These are phyloP conservation scores for Ranitomeya variabilis DNA, from an alignment of 2,113 vertebrate species.

Conservation along the genomic window DNA sequence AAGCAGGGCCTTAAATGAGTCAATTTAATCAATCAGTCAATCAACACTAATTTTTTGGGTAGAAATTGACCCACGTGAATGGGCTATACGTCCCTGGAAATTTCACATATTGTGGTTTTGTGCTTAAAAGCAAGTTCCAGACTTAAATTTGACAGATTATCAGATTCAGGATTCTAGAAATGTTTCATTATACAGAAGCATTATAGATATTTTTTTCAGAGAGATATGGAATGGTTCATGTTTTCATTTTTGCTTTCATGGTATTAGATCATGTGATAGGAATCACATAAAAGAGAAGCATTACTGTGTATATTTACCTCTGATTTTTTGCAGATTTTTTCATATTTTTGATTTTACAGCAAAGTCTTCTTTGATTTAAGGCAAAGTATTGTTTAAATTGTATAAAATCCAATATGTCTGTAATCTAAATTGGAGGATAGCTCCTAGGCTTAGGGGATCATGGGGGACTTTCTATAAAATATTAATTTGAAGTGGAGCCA, in stretches of 20 bases:
- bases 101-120: no score
- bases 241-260: no score
- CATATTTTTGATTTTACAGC: not conserved
- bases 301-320: not conserved
- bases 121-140: no score
- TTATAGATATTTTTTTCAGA: not conserved
- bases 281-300: not conserved
- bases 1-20: no score
- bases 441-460: not conserved
- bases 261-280: not conserved
- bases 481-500: slow-evolving; percentile 10
- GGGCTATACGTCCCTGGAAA: no score
- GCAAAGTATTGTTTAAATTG: not conserved
- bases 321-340: not conserved
- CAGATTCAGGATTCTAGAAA: no score
- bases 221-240: not conserved
- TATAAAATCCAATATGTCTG: not conserved
- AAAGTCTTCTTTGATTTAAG: not conserved
- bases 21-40: no score
- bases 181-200: not conserved
- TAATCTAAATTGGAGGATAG: not conserved
- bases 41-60: no score
- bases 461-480: not conserved
- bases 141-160: no score
- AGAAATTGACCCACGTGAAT: no score